Conservation (phyloP, 2,888 invertebrate genomes). For the Sinohyriopsis cumingii region DNA sequence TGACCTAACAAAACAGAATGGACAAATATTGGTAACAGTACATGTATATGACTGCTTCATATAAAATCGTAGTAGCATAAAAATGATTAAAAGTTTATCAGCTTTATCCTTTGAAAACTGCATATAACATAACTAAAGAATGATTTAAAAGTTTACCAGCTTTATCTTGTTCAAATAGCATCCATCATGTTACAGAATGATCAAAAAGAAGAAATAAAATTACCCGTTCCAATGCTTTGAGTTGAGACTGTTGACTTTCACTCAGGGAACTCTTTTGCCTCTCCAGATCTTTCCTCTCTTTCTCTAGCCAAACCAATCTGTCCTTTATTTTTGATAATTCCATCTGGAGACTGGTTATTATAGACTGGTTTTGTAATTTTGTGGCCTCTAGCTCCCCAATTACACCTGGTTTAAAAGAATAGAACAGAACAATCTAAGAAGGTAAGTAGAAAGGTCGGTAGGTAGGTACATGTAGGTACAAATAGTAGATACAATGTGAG, state of each 20-base stretch:
- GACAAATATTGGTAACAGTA: no score
- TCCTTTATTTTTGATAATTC: slow-evolving; percentile 56
- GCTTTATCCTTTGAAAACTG: neutral
- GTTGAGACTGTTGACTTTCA: slow-evolving; percentile 47
- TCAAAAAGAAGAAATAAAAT: neutral
- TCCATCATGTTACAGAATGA: neutral
- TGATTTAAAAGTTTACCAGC: neutral
- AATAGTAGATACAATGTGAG: no score
- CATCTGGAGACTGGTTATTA: slow-evolving; percentile 53
- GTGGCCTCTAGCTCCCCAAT: slow-evolving; percentile 68
- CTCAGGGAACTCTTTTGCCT: slow-evolving; percentile 47
- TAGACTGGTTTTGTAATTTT: slow-evolving; percentile 61
- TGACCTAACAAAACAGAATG: no score
- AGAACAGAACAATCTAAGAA: no score
- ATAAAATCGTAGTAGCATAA: neutral
- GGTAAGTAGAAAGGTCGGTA: no score
- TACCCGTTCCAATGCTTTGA: slow-evolving; percentile 59
- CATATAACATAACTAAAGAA: neutral
- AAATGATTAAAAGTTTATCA: neutral
- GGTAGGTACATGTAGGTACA: no score
- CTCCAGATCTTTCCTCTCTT: slow-evolving; percentile 54
- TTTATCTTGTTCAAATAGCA: neutral
- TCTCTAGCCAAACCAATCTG: slow-evolving; percentile 57
- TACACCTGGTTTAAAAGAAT: slow-evolving; percentile 38
- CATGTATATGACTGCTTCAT: neutral